Conservation (phyloP, 2,888 invertebrate genomes). For the Parnassius apollo region DNA sequence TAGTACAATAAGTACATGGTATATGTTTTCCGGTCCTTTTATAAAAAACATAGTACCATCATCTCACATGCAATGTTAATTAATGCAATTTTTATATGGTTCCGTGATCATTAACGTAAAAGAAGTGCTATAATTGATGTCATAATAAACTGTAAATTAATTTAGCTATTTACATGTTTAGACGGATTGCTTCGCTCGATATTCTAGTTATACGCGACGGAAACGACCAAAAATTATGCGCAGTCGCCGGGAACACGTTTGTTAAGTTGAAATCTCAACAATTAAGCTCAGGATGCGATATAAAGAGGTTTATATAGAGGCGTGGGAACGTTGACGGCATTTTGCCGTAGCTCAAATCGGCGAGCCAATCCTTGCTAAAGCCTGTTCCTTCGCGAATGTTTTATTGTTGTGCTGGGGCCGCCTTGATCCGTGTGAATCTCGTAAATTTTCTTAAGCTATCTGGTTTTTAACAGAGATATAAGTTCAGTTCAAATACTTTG, state of each 20-base stretch:
- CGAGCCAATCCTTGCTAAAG: slow-evolving; percentile 38
- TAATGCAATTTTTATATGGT: slow-evolving; percentile 6
- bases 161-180: neutral
- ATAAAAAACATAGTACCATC: no score
- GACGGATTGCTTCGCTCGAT: slow-evolving; percentile 5
- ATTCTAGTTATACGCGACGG: slow-evolving; percentile 17
- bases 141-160: slow-evolving; percentile 4
- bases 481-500: no score
- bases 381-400: slow-evolving; percentile 32
- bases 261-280: slow-evolving; percentile 38
- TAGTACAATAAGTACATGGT: no score
- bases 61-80: neutral
- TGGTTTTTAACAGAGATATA: neutral
- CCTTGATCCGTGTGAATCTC: slow-evolving; percentile 22
- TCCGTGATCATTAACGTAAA: slow-evolving; percentile 1
- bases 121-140: neutral
- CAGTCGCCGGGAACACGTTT: slow-evolving; percentile 26
- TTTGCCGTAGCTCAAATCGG: slow-evolving; percentile 31
- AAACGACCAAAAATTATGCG: slow-evolving; percentile 20
- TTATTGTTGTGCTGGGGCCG: slow-evolving; percentile 17
- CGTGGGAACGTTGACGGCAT: slow-evolving; percentile 39
- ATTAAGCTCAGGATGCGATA: slow-evolving; percentile 47
- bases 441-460: slow-evolving; percentile 7
- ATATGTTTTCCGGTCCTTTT: no score
- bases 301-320: slow-evolving; percentile 38